Conservation (phyloP, 2,113 vertebrate genomes). For the Chionodraco myersi region DNA sequence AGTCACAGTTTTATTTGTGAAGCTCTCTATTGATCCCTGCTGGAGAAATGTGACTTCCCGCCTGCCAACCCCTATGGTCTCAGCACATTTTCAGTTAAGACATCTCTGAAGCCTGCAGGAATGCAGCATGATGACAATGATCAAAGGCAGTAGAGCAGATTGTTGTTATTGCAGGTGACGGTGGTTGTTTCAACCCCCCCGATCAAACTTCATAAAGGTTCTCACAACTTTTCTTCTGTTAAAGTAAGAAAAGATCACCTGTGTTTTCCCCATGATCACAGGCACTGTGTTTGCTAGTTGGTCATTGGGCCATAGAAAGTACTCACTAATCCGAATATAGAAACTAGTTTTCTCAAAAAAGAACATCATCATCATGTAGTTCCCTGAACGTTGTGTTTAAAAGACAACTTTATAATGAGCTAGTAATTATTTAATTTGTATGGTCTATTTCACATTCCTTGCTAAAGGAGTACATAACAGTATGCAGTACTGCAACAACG, state of each 20-base stretch:
- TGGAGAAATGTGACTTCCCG: constrained; percentile 41
- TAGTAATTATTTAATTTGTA: neutral
- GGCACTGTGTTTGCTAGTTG: neutral
- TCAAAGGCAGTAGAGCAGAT: constrained; percentile 9
- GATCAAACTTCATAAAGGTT: neutral
- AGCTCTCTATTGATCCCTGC: constrained; percentile 42
- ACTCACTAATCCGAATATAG: neutral
- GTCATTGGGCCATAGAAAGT: neutral
- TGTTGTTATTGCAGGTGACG: constrained; percentile 24
- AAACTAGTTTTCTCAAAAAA: neutral
- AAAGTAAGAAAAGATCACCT: neutral
- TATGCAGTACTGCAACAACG: neutral
- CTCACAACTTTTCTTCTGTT: neutral
- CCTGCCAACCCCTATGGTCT: constrained; percentile 1
- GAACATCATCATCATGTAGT: neutral
- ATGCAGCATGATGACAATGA: constrained; percentile 11
- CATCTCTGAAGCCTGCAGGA: neutral
- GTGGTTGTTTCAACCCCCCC: neutral
- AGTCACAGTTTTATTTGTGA: constrained; percentile 31
- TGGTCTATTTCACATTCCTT: neutral
- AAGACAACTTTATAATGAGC: neutral
- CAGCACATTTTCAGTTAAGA: constrained; percentile 13
- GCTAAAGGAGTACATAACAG: neutral
- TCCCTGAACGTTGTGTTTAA: neutral
- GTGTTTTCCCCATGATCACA: neutral